Percentiles rank a stretch among this genome's conserved stretches.
Conservation (phyloP, 2,888 invertebrate species). For the Odontocolon sp. region DNA sequence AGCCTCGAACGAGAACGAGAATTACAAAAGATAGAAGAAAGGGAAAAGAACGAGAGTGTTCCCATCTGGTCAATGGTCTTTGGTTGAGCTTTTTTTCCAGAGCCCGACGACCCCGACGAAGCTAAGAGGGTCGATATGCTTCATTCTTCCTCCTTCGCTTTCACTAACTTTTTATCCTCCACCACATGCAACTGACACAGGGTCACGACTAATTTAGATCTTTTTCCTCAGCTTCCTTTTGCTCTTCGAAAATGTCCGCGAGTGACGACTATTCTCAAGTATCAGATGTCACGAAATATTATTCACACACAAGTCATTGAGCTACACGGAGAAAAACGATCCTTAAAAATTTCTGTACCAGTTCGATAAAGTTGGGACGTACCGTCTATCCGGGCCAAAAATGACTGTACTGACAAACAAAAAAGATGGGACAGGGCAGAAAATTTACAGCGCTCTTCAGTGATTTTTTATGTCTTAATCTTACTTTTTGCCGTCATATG, state of each 20-base stretch:
- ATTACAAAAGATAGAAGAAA: conserved; percentile 7
- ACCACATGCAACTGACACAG: conserved; percentile 70
- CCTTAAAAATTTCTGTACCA: too few relatives aligned
- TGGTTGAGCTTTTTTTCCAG: conserved; percentile 60
- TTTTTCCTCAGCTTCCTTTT: conserved; percentile 49
- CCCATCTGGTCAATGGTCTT: conserved; percentile 77
- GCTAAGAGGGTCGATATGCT: conserved; percentile 36
- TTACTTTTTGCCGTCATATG: too few relatives aligned
- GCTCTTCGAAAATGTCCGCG: too few relatives aligned
- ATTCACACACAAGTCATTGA: conserved; percentile 27
- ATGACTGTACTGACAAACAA: too few relatives aligned
- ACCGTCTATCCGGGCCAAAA: too few relatives aligned
- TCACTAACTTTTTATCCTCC: conserved; percentile 46
- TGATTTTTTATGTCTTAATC: too few relatives aligned
- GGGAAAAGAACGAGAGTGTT: conserved; percentile 14
- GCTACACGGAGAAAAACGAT: too few relatives aligned
- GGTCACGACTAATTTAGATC: conserved; percentile 67
- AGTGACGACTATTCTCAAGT: too few relatives aligned
- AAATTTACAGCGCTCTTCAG: too few relatives aligned
- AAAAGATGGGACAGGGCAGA: too few relatives aligned
- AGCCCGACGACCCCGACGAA: conserved; percentile 48
- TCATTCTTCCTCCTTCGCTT: neutral
- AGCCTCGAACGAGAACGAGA: too few relatives aligned
- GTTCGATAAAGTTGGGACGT: too few relatives aligned
- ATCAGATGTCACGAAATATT: conserved; percentile 54